These are phyloP conservation scores for Notothenia coriiceps DNA, from an alignment of 2,113 vertebrate species.

Conservation along the genomic window DNA sequence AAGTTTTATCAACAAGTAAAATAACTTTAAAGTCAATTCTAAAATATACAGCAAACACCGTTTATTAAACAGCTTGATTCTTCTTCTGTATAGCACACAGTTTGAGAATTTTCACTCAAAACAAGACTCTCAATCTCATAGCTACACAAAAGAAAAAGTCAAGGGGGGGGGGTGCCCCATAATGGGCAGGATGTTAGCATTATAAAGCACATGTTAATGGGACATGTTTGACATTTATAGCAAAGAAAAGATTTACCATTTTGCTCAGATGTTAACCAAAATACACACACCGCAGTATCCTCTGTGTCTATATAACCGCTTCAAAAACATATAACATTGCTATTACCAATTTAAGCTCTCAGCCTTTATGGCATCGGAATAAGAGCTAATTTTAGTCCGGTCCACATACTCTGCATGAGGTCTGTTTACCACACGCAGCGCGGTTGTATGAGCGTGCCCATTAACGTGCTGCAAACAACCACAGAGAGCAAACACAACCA, in stretches of 20 bases:
- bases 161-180: too few relatives aligned
- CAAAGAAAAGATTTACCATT: background rate
- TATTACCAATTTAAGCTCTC: conserved; percentile 25
- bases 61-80: background rate
- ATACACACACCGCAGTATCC: background rate
- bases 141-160: background rate
- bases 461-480: conserved; percentile 55
- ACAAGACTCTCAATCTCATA: background rate
- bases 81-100: background rate
- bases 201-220: background rate
- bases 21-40: too few relatives aligned
- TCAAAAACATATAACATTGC: conserved; percentile 44
- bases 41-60: too few relatives aligned
- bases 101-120: background rate
- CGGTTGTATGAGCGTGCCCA: conserved; percentile 47
- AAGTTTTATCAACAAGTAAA: too few relatives aligned
- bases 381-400: conserved; percentile 57
- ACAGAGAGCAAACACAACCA: conserved; percentile 67
- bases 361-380: conserved; percentile 39
- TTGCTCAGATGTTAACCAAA: conserved; percentile 5
- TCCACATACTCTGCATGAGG: conserved; percentile 56
- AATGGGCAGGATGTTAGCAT: background rate
- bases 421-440: conserved; percentile 55
- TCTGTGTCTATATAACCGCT: conserved; percentile 1
- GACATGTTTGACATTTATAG: background rate